phyloP scores from a whole-genome alignment of 2,888 invertebrate species.

The Mamestra brassicae region DNA sequence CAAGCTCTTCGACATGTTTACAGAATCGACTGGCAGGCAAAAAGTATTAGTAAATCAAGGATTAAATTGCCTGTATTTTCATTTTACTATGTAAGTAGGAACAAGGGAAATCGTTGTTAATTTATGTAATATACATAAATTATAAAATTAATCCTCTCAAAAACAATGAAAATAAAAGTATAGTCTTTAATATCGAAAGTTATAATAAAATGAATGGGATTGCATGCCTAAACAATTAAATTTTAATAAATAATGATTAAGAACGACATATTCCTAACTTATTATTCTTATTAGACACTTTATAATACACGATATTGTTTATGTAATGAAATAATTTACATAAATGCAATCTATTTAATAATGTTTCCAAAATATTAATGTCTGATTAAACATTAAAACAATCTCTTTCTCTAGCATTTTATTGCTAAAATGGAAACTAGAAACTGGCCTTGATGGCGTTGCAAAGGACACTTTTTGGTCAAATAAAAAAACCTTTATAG shows the following conservation, averaged over 20 bases:
- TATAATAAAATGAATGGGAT: constrained; percentile 5
- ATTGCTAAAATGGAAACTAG: neutral
- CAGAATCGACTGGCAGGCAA: no score
- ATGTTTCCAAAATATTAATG: neutral
- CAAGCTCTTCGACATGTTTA: no score
- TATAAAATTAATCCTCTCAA: constrained; percentile 15
- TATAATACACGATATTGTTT: constrained; percentile 21
- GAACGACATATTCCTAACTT: constrained; percentile 12
- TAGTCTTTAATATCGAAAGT: constrained; percentile 39
- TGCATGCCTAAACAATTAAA: neutral
- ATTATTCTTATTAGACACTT: constrained; percentile 20
- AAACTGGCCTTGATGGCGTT: neutral
- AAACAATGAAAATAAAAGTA: constrained; percentile 7
- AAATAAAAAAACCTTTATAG: no score
- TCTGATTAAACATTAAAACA: neutral
- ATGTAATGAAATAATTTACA: constrained; percentile 23
- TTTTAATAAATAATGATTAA: constrained; percentile 3
- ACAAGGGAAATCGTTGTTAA: neutral
- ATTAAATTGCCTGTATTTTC: neutral
- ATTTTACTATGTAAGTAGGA: no score
- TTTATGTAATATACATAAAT: neutral
- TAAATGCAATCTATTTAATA: constrained; percentile 21
- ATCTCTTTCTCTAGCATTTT: neutral
- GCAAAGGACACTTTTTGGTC: neutral
- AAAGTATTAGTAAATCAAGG: no score